Evolutionary conservation across 2,113 vertebrate genomes (phyloP), one percentile per base, ranked within the genome.

Genomic region (Oncorhynchus keta): DNA sequence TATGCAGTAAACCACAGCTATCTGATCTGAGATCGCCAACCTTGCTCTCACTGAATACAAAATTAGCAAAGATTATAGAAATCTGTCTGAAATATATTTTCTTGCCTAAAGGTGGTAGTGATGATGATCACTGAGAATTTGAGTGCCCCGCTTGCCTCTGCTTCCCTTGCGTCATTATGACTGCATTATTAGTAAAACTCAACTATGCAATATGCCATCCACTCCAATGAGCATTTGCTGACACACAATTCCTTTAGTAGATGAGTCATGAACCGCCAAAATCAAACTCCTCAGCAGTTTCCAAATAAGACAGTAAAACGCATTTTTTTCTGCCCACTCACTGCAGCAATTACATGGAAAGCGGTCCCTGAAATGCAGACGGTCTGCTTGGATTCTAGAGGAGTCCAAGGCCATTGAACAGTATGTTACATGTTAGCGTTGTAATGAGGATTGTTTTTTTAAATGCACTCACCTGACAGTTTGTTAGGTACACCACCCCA

Each of bases 221-320:
- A 48, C 68, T 70, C 30, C 68, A 49, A 45, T 70, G 45, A 70
- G 39, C 68, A 49, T 70, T 70, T 70, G 35, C 68, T 70, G 45
- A 48, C 45, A 49, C 68, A 70, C 39, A 26, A 7, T 68, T 45
- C 30, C 67, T 18, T 68, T 16, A 68, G 18, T 32, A 39, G 67
- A 35, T 68, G 66, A 39, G 66, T 68, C 66, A 68, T 39, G 66
- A 30, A 35, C 16, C 18, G 32, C 28, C 66, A n/a, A 16, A 18
- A 16, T 20, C 16, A n/a, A 68, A 68, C 66, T 68, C 66, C 8
- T 68, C 66, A 68, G 28, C 32, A 20, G 32, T 39, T 68, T 39
- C 30, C 66, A 30, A 68, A 68, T 32, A 35, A 32, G 32, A 68
- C 66, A n/a, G 66, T 4, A 68, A 35, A 39, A 68, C 9, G 6